phyloP scores from a whole-genome alignment of 2,888 invertebrate species.

The Philaethria dido region DNA sequence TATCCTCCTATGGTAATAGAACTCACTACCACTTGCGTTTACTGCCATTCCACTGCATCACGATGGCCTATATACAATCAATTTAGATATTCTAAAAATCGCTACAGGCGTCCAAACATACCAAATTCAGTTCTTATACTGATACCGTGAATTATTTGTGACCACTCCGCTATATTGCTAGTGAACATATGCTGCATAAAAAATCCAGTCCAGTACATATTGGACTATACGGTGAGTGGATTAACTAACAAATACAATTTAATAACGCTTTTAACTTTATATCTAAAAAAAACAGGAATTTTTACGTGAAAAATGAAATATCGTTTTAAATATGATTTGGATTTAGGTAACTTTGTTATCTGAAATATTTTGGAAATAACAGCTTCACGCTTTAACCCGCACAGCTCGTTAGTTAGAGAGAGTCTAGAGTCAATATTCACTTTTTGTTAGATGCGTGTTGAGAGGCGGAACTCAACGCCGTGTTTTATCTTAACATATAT shows the following conservation, averaged over 20 bases:
- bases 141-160: background rate
- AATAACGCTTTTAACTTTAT: background rate
- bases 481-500: no score
- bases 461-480: no score
- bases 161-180: constrained; percentile 14
- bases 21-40: no score
- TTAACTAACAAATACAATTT: constrained; percentile 14
- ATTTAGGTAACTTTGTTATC: no score
- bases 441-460: no score
- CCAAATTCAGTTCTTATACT: background rate
- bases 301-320: constrained; percentile 2
- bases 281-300: background rate
- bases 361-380: no score
- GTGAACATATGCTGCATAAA: constrained; percentile 10
- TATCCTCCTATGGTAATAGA: no score
- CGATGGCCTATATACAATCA: no score
- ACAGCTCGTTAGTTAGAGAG: background rate
- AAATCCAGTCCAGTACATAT: background rate
- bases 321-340: constrained; percentile 8
- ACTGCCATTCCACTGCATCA: no score
- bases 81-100: constrained; percentile 8
- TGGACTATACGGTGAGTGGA: constrained; percentile 3
- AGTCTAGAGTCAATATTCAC: no score
- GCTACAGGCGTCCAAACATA: background rate
- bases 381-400: background rate